These are phyloP conservation scores for Galendromus occidentalis DNA, from an alignment of 1,140 invertebrate genomes.

Conservation along the genomic window DNA sequence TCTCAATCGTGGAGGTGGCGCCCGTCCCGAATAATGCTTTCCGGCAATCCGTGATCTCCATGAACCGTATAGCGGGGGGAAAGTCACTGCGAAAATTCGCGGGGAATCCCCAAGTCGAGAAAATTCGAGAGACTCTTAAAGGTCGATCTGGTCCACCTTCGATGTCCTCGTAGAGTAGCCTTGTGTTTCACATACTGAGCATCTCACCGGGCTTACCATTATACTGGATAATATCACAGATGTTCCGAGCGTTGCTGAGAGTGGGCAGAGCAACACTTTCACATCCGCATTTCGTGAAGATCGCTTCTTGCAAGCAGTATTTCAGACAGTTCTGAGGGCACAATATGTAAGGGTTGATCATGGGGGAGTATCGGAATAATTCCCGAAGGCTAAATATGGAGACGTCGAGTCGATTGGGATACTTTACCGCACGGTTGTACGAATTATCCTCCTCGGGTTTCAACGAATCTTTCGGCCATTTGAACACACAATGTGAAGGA, in stretches of 20 bases:
- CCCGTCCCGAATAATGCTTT: too few species aligned
- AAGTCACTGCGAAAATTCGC: too few species aligned
- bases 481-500: not conserved
- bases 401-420: not conserved
- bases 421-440: not conserved
- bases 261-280: not conserved
- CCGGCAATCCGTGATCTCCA: too few species aligned
- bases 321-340: not conserved
- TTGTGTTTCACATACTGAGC: too few species aligned
- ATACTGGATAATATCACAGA: not conserved
- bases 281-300: not conserved
- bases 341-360: not conserved
- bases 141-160: too few species aligned
- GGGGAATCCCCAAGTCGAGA: too few species aligned
- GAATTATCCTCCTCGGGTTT: not conserved
- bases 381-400: not conserved
- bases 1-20: too few species aligned
- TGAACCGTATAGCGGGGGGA: too few species aligned
- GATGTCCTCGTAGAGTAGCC: too few species aligned
- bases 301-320: not conserved
- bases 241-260: not conserved
- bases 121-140: too few species aligned
- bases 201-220: not conserved
- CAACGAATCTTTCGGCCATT: not conserved
- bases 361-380: not conserved